Evolutionary conservation across 1,140 invertebrate species (phyloP).

Genomic region (Leptopilina boulardi): DNA sequence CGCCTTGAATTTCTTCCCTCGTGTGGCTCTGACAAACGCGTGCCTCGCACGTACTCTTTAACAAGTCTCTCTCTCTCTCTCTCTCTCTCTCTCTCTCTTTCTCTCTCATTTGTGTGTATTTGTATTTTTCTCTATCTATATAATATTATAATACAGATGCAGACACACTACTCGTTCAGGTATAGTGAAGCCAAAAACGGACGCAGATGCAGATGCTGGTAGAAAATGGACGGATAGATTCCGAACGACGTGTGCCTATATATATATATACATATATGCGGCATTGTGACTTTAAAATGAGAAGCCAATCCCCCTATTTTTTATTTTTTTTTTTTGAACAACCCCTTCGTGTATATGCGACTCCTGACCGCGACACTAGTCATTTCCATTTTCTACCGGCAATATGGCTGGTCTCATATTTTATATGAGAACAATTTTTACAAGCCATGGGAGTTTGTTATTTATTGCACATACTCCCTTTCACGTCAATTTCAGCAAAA

Average conservation of each 20-base stretch:
- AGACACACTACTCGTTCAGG: neutral
- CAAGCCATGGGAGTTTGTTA: neutral
- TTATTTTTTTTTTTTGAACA: slow-evolving; percentile 23
- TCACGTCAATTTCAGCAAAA: neutral
- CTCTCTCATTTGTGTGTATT: slow-evolving; percentile 28
- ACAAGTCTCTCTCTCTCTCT: slow-evolving; percentile 15
- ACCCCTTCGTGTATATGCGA: slow-evolving; percentile 48
- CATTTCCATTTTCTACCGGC: slow-evolving; percentile 42
- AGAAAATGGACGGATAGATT: slow-evolving; percentile 63
- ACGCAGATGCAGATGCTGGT: slow-evolving; percentile 67
- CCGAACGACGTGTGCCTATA: slow-evolving; percentile 67
- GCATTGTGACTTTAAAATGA: slow-evolving; percentile 73
- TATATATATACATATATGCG: no score
- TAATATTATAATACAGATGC: neutral
- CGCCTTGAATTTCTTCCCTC: slow-evolving; percentile 34
- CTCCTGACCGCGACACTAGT: slow-evolving; percentile 38
- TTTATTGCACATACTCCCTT: neutral
- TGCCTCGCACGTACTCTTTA: slow-evolving; percentile 47
- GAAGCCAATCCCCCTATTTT: slow-evolving; percentile 54
- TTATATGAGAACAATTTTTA: neutral
- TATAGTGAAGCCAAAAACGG: slow-evolving; percentile 56
- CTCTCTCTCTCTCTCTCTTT: neutral
- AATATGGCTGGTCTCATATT: slow-evolving; percentile 51
- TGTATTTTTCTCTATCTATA: slow-evolving; percentile 23
- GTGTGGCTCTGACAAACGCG: slow-evolving; percentile 56